These are phyloP conservation scores for Hedychridium roseum DNA, from an alignment of 2,888 invertebrate species.

Conservation along the genomic window DNA sequence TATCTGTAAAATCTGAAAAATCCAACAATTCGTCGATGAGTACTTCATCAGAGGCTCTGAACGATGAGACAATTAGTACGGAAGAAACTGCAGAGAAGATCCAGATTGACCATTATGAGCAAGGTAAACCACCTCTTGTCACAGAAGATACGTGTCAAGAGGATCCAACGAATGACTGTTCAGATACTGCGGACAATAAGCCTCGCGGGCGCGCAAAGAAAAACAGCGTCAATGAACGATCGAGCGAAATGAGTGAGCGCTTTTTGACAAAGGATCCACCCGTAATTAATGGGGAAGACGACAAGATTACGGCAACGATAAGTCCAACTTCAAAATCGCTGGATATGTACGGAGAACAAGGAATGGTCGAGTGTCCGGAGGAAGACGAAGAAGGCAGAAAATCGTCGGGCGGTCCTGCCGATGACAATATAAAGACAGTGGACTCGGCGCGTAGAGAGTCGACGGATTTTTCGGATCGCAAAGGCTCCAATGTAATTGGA, in stretches of 20 bases:
- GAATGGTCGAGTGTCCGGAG: too few relatives aligned
- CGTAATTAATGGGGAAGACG: too few relatives aligned
- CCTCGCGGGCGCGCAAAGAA: slow-evolving; percentile 1
- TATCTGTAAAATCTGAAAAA: not conserved
- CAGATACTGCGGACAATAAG: not conserved
- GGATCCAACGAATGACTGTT: not conserved
- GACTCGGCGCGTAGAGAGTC: slow-evolving; percentile 33
- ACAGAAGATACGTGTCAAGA: not conserved
- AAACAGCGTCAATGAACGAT: not conserved
- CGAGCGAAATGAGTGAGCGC: not conserved
- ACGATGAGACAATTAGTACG: not conserved
- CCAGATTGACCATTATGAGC: not conserved
- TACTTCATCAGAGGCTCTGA: not conserved
- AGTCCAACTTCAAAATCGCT: too few relatives aligned
- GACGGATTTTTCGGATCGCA: slow-evolving; percentile 27
- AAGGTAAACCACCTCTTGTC: not conserved
- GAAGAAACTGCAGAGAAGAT: not conserved
- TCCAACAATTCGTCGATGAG: too few relatives aligned
- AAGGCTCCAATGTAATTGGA: too few relatives aligned
- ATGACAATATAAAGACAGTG: too few relatives aligned
- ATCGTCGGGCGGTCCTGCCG: too few relatives aligned
- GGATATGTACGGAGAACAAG: too few relatives aligned
- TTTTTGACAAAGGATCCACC: too few relatives aligned
- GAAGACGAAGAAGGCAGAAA: too few relatives aligned
- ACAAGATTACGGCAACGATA: too few relatives aligned